Evolutionary conservation across 2,888 invertebrate species (phyloP).

Genomic region (Syritta pipiens): DNA sequence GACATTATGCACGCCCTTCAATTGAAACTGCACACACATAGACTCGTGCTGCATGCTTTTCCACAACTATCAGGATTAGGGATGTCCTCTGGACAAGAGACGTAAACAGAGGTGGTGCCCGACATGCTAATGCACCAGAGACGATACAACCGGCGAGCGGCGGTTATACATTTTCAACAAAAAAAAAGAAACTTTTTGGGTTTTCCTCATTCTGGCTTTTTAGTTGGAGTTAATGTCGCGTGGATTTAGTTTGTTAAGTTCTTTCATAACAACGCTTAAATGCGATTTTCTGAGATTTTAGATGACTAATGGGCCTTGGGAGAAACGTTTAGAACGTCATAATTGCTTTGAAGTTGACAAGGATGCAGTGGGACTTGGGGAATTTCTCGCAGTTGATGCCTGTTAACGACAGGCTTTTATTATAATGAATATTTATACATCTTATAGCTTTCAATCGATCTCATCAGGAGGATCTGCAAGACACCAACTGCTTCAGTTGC

Average conservation of each 20-base stretch:
- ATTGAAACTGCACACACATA: constrained; percentile 37
- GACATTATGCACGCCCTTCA: constrained; percentile 61
- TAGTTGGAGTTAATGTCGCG: constrained; percentile 63
- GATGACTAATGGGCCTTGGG: constrained; percentile 15
- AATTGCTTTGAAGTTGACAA: neutral
- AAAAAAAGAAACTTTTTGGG: neutral
- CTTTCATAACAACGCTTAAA: too few species aligned
- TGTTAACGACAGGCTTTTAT: too few species aligned
- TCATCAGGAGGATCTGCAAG: too few species aligned
- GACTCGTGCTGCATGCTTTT: neutral
- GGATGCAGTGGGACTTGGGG: too few species aligned
- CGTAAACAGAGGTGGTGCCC: constrained; percentile 28
- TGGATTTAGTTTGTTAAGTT: constrained; percentile 26
- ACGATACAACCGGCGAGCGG: too few species aligned
- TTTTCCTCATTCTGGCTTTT: neutral
- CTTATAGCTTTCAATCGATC: too few species aligned
- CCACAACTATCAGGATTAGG: constrained; percentile 40
- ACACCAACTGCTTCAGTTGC: too few species aligned
- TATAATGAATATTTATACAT: too few species aligned
- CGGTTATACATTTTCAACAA: constrained; percentile 16
- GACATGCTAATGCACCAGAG: constrained; percentile 54
- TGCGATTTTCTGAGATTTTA: constrained; percentile 41
- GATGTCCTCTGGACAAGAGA: constrained; percentile 4
- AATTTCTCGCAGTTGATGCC: too few species aligned
- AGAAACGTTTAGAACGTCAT: constrained; percentile 19